Evolutionary conservation across 2,888 invertebrate species (phyloP).

Genomic region (Diploptera punctata): DNA sequence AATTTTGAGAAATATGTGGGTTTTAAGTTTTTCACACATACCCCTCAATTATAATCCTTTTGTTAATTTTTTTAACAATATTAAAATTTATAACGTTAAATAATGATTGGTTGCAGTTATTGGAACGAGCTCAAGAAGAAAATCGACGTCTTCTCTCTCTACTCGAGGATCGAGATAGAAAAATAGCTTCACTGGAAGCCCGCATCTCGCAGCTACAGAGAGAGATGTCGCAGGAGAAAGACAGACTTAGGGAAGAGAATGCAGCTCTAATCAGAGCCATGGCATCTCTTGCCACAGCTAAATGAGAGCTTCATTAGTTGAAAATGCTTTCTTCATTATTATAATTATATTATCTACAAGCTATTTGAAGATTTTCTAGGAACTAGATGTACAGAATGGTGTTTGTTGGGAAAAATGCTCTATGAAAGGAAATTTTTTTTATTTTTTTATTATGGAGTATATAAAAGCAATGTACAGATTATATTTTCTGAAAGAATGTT

Average conservation of each 20-base stretch:
- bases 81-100: neutral
- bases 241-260: conserved; percentile 53
- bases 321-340: neutral
- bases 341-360: no score
- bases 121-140: conserved; percentile 55
- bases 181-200: conserved; percentile 54
- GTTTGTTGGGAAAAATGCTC: conserved; percentile 1
- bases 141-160: conserved; percentile 53
- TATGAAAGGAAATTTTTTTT: neutral
- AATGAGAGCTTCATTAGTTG: conserved; percentile 28
- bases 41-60: no score
- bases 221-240: conserved; percentile 52
- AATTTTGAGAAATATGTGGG: no score
- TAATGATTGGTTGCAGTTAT: conserved; percentile 47
- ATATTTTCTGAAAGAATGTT: conserved; percentile 21
- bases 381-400: no score
- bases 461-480: neutral
- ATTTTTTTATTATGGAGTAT: conserved; percentile 2
- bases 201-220: conserved; percentile 52
- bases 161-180: conserved; percentile 54
- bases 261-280: conserved; percentile 53
- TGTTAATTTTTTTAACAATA: neutral
- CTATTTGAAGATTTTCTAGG: no score
- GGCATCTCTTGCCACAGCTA: conserved; percentile 51
- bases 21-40: no score